These are phyloP conservation scores for Lymantria monacha DNA, from an alignment of 2,888 invertebrate species.

Conservation along the genomic window DNA sequence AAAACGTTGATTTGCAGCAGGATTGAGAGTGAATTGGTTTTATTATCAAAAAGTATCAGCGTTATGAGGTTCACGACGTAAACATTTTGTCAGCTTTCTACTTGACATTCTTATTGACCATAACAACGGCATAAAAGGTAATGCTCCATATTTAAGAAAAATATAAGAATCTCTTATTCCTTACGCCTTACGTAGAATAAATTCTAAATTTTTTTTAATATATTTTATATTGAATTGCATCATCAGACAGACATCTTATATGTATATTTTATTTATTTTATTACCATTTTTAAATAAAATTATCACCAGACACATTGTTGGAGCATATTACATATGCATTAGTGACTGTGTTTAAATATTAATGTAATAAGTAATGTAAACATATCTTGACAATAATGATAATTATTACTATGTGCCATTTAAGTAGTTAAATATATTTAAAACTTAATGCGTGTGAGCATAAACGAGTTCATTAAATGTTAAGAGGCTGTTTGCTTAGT, in stretches of 20 bases:
- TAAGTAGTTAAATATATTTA: slow-evolving; percentile 15
- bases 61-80: slow-evolving; percentile 28
- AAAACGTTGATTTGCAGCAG: slow-evolving; percentile 23
- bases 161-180: neutral
- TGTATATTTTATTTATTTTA: neutral
- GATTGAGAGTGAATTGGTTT: slow-evolving; percentile 36
- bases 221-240: neutral
- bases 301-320: neutral
- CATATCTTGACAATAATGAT: slow-evolving; percentile 16
- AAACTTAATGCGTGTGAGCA: slow-evolving; percentile 6
- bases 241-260: too few relatives aligned
- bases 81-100: slow-evolving; percentile 41
- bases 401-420: slow-evolving; percentile 17
- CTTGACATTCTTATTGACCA: slow-evolving; percentile 34
- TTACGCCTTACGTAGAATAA: neutral
- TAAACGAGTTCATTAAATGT: slow-evolving; percentile 44
- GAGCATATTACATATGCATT: neutral
- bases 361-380: neutral
- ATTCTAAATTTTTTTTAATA: neutral
- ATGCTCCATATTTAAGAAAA: slow-evolving; percentile 30
- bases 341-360: neutral
- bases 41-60: slow-evolving; percentile 34
- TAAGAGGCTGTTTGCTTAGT: slow-evolving; percentile 65
- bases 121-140: slow-evolving; percentile 22
- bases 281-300: neutral